These are phyloP conservation scores for Bagarius yarrelli DNA, from an alignment of 2,113 vertebrate species.

Conservation along the genomic window DNA sequence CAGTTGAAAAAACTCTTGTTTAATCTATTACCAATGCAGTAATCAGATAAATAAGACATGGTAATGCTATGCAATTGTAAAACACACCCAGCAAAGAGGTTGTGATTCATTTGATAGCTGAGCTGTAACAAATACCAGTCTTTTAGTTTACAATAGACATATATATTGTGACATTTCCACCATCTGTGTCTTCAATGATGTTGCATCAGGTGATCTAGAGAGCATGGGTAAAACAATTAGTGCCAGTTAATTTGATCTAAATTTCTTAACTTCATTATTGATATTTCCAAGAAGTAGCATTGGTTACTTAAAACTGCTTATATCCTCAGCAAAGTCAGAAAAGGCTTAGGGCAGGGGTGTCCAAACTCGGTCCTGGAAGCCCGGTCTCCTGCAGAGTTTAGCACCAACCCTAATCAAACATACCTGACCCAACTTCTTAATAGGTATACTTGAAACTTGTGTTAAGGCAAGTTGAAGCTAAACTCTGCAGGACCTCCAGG, in stretches of 20 bases:
- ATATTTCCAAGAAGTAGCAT: constrained; percentile 62
- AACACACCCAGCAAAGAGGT: neutral
- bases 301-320: constrained; percentile 56
- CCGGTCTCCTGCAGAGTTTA: too few relatives aligned
- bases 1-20: constrained; percentile 34
- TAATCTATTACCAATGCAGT: constrained; percentile 40
- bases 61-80: constrained; percentile 20
- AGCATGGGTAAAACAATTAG: constrained; percentile 9
- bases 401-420: too few relatives aligned
- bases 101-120: constrained; percentile 1
- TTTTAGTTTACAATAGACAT: constrained; percentile 13
- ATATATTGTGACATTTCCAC: neutral
- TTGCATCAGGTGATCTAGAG: constrained; percentile 36
- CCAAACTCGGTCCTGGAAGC: too few relatives aligned
- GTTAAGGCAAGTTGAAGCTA: too few relatives aligned
- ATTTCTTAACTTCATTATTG: constrained; percentile 65
- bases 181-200: neutral
- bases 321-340: constrained; percentile 65
- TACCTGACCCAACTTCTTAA: too few relatives aligned
- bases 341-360: constrained; percentile 58
- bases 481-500: too few relatives aligned
- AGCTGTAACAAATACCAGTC: constrained; percentile 12
- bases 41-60: constrained; percentile 37
- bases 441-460: too few relatives aligned
- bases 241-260: constrained; percentile 57